Evolutionary conservation across 2,888 invertebrate species (phyloP), one percentile per base, ranked within the genome.

Genomic region (Colostygia pectinataria): DNA sequence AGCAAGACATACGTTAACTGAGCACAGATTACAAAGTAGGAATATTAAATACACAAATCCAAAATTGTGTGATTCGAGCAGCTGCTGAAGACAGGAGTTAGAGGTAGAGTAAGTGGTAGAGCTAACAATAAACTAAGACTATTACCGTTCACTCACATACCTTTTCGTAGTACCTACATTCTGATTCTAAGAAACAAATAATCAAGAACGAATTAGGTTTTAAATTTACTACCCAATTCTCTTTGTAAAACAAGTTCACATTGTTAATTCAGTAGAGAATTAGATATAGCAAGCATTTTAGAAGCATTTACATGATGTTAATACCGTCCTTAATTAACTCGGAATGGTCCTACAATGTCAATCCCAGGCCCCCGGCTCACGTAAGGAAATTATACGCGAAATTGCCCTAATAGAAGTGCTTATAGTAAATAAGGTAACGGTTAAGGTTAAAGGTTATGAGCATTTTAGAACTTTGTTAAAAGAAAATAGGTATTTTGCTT

Each of bases 351-450:
- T 15, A 20, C 13, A 43, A 25, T 44, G 49, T 50, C 24, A 43
- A 34, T 39, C 34, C 25, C 39, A 12, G 18, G 15, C 20, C 32
- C 34, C 25, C 39, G n/a, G 18, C 23, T 14, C 32, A 39, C 23
- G 33, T 49, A 28, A 33, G 49, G 38, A 43, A 43, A 38, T 33
- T 41, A 37, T 48, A 34, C 32, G 25, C 12, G 42, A 39, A 39
- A 49, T 40, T 36, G 31, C 40, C 9, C 34, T 20, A 31, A 31
- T 31, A 44, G 10, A 36, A 44, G 23, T 29, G 28, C 29, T 50
- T 39, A 38, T 10, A 9, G 39, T 28, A 29, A 39, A 50, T 40
- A 40, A 31, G 25, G 27, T 25, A 20, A 48, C 31, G 24, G 15
- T 2, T n/a, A n/a, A 12, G 28, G 7, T 41, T 18, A 41, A 41